phyloP scores from a whole-genome alignment of 1,140 invertebrate species.

The Drosophila subobscura region DNA sequence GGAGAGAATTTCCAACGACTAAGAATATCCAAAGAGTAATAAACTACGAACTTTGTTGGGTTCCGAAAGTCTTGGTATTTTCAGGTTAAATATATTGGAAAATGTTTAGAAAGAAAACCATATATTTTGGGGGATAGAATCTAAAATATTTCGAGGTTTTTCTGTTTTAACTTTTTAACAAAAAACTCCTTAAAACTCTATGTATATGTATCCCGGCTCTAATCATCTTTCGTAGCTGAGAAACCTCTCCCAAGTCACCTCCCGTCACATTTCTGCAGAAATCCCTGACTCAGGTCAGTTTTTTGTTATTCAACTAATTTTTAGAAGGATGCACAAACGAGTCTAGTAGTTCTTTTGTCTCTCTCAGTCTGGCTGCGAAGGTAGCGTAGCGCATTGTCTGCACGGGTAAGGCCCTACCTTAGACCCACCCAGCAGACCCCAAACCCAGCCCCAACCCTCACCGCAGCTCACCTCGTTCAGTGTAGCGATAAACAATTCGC shows the following conservation, averaged over 20 bases:
- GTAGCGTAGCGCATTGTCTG: conserved; percentile 43
- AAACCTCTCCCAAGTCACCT: too few species aligned
- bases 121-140: too few species aligned
- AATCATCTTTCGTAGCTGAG: too few species aligned
- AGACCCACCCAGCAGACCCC: too few species aligned
- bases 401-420: conserved; percentile 14
- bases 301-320: conserved; percentile 1
- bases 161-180: too few species aligned
- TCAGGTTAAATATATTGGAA: neutral
- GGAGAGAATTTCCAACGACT: neutral
- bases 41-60: conserved; percentile 4
- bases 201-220: too few species aligned
- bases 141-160: too few species aligned
- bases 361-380: conserved; percentile 5
- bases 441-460: neutral
- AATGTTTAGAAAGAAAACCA: too few species aligned
- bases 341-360: conserved; percentile 30
- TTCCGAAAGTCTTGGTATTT: neutral
- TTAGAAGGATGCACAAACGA: conserved; percentile 3
- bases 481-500: conserved; percentile 17
- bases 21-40: neutral
- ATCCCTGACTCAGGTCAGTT: conserved; percentile 4
- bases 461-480: conserved; percentile 12
- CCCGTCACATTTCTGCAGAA: too few species aligned
- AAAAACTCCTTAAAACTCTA: too few species aligned